Conservation (phyloP, 2,888 invertebrate genomes). For the Epirrita christyi region DNA sequence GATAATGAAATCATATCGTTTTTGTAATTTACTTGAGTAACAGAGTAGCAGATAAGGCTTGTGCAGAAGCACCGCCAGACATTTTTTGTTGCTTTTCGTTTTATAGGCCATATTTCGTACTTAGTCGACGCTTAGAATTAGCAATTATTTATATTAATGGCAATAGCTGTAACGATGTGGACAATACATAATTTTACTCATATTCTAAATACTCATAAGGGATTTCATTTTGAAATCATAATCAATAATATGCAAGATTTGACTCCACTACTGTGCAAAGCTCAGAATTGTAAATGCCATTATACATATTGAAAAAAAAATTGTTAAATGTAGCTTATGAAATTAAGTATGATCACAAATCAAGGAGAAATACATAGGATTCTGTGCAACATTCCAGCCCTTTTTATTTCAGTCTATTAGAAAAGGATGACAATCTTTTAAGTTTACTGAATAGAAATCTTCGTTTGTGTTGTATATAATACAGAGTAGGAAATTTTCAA, state of each 20-base stretch:
- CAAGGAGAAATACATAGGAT: too few relatives aligned
- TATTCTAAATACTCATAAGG: constrained; percentile 24
- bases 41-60: constrained; percentile 71
- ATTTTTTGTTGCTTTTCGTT: constrained; percentile 46
- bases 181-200: constrained; percentile 37
- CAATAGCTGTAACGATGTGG: constrained; percentile 36
- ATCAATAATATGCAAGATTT: neutral
- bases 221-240: constrained; percentile 23
- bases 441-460: too few relatives aligned
- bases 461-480: neutral
- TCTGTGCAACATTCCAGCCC: too few relatives aligned
- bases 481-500: neutral
- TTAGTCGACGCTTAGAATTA: constrained; percentile 33
- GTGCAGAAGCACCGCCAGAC: constrained; percentile 65
- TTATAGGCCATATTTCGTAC: constrained; percentile 19
- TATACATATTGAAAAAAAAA: too few relatives aligned
- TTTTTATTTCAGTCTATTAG: too few relatives aligned
- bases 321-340: too few relatives aligned
- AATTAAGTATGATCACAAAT: too few relatives aligned
- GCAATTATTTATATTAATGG: constrained; percentile 29
- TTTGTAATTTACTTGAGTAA: constrained; percentile 80
- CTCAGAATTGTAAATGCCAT: neutral
- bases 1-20: constrained; percentile 83
- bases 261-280: constrained; percentile 14
- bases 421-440: too few relatives aligned